Conservation (phyloP, 2,888 invertebrate species). For the Petrophora chlorosata region DNA sequence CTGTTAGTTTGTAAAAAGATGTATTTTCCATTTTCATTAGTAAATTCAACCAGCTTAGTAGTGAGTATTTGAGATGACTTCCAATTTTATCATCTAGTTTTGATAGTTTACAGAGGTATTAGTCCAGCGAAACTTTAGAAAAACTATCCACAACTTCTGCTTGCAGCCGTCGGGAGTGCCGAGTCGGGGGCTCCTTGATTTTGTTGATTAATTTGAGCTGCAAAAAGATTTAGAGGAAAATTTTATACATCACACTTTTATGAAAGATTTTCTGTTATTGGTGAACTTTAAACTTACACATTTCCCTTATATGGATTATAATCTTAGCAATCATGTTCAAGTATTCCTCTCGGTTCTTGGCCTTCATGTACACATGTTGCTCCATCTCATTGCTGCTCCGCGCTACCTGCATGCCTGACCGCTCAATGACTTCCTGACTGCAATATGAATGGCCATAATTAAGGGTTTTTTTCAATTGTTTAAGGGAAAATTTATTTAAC, state of each 20-base stretch:
- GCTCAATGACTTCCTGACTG: neutral
- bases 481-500: too few relatives aligned
- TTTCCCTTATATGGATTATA: neutral
- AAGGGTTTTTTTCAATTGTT: too few relatives aligned
- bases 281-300: too few relatives aligned
- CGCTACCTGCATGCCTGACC: neutral
- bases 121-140: constrained; percentile 1
- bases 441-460: neutral
- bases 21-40: too few relatives aligned
- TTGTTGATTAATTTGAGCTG: too few relatives aligned
- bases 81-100: constrained; percentile 28
- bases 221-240: too few relatives aligned
- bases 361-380: neutral
- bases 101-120: constrained; percentile 26
- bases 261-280: too few relatives aligned
- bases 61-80: constrained; percentile 65
- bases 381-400: neutral
- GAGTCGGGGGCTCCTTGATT: too few relatives aligned
- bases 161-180: too few relatives aligned
- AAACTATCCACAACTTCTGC: neutral
- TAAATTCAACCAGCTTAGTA: constrained; percentile 21
- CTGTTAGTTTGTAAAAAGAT: too few relatives aligned
- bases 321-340: neutral
- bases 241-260: too few relatives aligned
- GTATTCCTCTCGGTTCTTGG: neutral